Base-by-base conservation (phyloP, 2,888 invertebrate species). In the Helobdella robusta region DNA sequence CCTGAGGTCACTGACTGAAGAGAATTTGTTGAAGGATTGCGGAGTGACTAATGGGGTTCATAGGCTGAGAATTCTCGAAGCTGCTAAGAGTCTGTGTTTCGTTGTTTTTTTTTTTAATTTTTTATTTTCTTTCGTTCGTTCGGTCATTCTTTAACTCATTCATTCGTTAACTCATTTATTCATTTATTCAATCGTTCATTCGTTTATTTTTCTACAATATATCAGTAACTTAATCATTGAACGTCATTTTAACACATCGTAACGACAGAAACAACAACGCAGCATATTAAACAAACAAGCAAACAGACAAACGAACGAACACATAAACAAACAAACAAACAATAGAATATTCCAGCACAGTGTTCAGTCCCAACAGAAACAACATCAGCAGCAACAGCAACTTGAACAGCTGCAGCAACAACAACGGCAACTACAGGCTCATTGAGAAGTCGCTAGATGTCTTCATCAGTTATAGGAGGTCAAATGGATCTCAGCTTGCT, bases 401-500 rank as follows among this genome's bases (percentile, higher is more conserved):
- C 56, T 28, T 4, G 61, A 40, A 32, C 32, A 50, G 58, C 20
- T 34, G 2, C 6, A 5, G 5, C 15, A 54, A 3, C 18, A 34
- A 20, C 0, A 61, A 50, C 18, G 58, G 18, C 58, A 63, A 62
- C 5, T 46, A 62, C 62, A 50, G 32, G 50, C 18, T 50, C 11
- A 50, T 69, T 20, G 70, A 71, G 8, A 72, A 73, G 6, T 70
- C 83, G 52, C 78, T 97, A 72, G 97, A 98, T 78, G 95, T 95
- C 0, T 98, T 98, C 81, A 92, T 98, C 73, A 95, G 95, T 81
- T 98, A 98, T 78, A 83, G 98, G 72, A 84, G 98, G 75, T 92
- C 94, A 5, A 97, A 92, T 77, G 98, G 98, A 64, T 97, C 94
- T 2, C 95, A 95, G 80, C 81, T 97, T 74, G 95, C 95, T 6